Conservation (phyloP, 2,113 vertebrate genomes). For the Callocephalon fimbriatum region DNA sequence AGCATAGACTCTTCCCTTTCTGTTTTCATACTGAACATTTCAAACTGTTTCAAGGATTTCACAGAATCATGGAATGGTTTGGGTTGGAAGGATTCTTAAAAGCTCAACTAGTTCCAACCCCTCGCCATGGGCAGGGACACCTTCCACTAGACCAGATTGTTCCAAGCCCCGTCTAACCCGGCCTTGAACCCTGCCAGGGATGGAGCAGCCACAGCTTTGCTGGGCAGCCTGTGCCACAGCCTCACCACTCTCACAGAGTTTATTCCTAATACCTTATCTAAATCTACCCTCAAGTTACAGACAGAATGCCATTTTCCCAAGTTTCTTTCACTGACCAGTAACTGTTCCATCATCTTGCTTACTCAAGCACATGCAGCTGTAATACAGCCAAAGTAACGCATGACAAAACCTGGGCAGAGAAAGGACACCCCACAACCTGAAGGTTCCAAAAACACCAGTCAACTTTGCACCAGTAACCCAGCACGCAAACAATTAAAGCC, state of each 20-base stretch:
- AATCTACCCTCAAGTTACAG: neutral
- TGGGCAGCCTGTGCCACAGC: neutral
- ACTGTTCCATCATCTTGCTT: neutral
- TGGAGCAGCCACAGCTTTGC: neutral
- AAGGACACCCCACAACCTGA: neutral
- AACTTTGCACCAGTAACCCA: neutral
- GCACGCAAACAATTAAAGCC: neutral
- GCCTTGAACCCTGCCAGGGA: neutral
- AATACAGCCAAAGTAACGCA: rapidly evolving
- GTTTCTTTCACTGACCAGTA: neutral
- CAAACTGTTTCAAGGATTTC: neutral
- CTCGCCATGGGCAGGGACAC: neutral
- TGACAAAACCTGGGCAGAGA: neutral
- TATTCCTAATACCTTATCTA: neutral
- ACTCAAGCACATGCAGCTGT: neutral
- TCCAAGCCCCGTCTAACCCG: neutral
- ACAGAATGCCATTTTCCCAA: neutral
- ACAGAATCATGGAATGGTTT: neutral
- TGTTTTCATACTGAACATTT: neutral
- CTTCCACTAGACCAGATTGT: neutral
- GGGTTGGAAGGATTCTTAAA: neutral
- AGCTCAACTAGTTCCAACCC: neutral
- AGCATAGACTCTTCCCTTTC: rapidly evolving
- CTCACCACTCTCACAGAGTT: neutral
- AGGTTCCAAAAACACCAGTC: neutral